Base-by-base conservation (phyloP, 2,113 vertebrate species). In the Poecile atricapillus region DNA sequence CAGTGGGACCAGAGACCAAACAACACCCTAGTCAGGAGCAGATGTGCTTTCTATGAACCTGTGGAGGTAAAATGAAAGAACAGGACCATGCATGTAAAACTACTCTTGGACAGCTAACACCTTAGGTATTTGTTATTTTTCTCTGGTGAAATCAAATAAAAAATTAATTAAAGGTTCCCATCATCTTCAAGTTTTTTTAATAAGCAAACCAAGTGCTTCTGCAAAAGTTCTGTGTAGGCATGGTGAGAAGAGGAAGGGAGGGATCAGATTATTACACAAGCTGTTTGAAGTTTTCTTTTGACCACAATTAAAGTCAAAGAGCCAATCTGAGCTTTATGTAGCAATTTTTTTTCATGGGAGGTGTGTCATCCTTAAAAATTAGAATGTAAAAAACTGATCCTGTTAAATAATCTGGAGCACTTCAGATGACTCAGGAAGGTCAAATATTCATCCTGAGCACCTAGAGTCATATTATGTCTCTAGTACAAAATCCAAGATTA, bases 121-220 rank as follows among this genome's bases (percentile, higher is more conserved):
- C 10, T 33, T 27, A 62, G 10, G 16, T 69, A 69, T 90, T 80
- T 90, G 6, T 13, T 77, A 23, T 80, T 85, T 94, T 91, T 76
- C 13, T 77, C 46, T 31, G 37, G 46, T 63, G 62, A 90, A 96
- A 83, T 95, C 15, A 85, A 93, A 85, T 91, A 44, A 80, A 94
- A 93, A 88, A 91, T 9, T 95, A 90, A 90, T 88, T 94, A 91
- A 93, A 89, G 12, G 21, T 64, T 96, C 53, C 19, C 60, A 62
- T 87, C 9, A 71, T 43, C 43, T 37, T 87, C 69, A 76, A 49
- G 18, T 55, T 74, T 87, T 60, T 83, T 76, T 50, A 85, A 91
- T 39, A 41, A 82, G 50, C 19, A 78, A 92, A 78, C 5, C 44
- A 82, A 93, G 33, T 23, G 15, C 22, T 67, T 65, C 69, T 33